Evolutionary conservation across 2,797 vertebrate species (phyloP).

Genomic region (Schizopygopsis malacanthus): DNA sequence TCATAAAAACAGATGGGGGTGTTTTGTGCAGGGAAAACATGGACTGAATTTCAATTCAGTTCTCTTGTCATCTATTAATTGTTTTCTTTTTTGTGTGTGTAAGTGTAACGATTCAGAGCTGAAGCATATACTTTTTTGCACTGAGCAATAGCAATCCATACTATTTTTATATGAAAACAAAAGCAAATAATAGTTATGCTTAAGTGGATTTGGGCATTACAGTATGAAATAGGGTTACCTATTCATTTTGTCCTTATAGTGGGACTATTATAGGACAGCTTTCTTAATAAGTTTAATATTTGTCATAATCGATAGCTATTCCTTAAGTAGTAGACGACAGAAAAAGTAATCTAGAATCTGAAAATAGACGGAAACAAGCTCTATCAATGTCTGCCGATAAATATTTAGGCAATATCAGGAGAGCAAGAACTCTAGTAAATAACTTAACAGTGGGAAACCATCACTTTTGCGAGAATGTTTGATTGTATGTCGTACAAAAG

Average conservation of each 20-base stretch:
- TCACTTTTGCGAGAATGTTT: neutral
- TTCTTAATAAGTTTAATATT: neutral
- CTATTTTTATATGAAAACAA: neutral
- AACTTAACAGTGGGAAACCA: neutral
- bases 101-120: neutral
- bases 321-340: neutral
- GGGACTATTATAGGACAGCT: neutral
- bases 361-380: neutral
- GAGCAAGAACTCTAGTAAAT: neutral
- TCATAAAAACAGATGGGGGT: constrained; percentile 16
- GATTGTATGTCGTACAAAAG: neutral
- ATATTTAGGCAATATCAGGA: neutral
- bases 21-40: constrained; percentile 5
- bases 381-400: neutral
- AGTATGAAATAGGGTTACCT: neutral
- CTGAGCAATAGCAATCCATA: neutral
- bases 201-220: neutral
- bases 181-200: neutral
- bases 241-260: neutral
- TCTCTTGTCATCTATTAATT: neutral
- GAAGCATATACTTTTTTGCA: neutral
- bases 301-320: neutral
- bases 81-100: neutral
- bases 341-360: neutral
- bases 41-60: constrained; percentile 5